Base-by-base conservation (phyloP, 2,797 vertebrate genomes). In the Tadarida brasiliensis region DNA sequence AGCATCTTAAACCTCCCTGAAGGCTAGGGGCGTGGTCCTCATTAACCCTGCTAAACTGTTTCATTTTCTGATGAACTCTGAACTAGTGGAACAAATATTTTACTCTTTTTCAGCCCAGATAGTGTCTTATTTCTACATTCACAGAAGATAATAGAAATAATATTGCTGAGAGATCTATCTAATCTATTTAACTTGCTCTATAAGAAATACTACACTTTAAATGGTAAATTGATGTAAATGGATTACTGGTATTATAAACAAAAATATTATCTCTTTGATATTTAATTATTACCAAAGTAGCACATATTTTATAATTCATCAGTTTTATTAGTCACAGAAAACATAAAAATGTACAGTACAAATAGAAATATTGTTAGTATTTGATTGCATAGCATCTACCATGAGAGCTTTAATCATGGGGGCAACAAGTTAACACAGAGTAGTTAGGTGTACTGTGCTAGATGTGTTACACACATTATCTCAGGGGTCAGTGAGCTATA, bases 151-250 rank as follows among this genome's bases (percentile, higher is more conserved):
- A 44, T 87, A 33, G 54, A 85, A 59, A 68, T 51, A 73, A 30
- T 33, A 63, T 9, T 92, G 30, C 44, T 49, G 33, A 67, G 11
- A 65, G 9, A 81, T 35, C 51, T 49, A 51, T 15, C 71, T 59
- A 80, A 35, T 63, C 30, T 78, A 71, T 28, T 90, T 71, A 57
- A 92, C 59, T 61, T 88, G 44, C 5, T 61, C 17, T 78, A 68
- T 67, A 76, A 82, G 44, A 96, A 90, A 77, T 88, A 65, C 19
- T 87, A 51, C 16, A 63, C 14, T 93, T 90, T 87, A 96, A 91
- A 90, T 90, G 65, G 11, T 70, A 59, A 82, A 82, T 39, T 51
- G 35, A 83, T 85, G 86, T 89, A 88, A 95, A 80, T 90, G 28
- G 1, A 76, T 73, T 84, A 33, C 15, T 86, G 16, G 20, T 47